Percentiles rank a stretch among this genome's conserved stretches.
Conservation (phyloP, 1,140 invertebrate genomes). For the Micrasema minimum region DNA sequence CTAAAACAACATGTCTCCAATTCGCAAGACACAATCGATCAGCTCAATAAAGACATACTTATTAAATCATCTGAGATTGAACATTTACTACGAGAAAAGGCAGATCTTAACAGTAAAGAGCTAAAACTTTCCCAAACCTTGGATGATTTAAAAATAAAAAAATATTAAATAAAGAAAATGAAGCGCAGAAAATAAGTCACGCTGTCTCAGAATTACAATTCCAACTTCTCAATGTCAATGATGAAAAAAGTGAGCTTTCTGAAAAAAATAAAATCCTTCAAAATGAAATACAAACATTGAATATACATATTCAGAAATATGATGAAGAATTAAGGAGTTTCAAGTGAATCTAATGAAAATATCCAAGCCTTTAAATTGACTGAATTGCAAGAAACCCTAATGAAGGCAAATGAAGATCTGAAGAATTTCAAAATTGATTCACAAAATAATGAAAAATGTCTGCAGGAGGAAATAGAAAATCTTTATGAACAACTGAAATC, state of each 20-base stretch:
- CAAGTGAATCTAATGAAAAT: too few relatives aligned
- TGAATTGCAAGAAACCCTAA: too few relatives aligned
- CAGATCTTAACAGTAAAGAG: neutral
- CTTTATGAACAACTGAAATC: constrained; percentile 10
- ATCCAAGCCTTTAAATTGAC: too few relatives aligned
- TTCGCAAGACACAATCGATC: neutral
- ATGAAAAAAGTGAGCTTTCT: constrained; percentile 14
- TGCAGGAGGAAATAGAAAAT: neutral
- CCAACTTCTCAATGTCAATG: neutral
- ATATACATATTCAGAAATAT: constrained; percentile 6
- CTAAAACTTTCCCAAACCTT: constrained; percentile 3
- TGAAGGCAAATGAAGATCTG: too few relatives aligned
- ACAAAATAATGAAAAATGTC: neutral
- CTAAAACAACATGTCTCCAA: neutral
- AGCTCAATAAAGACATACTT: neutral
- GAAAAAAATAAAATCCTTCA: constrained; percentile 14
- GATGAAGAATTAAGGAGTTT: neutral
- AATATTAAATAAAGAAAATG: constrained; percentile 3
- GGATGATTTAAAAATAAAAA: constrained; percentile 9
- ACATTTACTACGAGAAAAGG: neutral
- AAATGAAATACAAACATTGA: constrained; percentile 14
- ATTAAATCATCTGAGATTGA: constrained; percentile 2
- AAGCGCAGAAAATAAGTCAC: neutral
- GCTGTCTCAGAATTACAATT: neutral
- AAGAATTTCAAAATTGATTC: neutral